Base-by-base conservation (phyloP, 2,888 invertebrate species). In the Cheilosia impressa region DNA sequence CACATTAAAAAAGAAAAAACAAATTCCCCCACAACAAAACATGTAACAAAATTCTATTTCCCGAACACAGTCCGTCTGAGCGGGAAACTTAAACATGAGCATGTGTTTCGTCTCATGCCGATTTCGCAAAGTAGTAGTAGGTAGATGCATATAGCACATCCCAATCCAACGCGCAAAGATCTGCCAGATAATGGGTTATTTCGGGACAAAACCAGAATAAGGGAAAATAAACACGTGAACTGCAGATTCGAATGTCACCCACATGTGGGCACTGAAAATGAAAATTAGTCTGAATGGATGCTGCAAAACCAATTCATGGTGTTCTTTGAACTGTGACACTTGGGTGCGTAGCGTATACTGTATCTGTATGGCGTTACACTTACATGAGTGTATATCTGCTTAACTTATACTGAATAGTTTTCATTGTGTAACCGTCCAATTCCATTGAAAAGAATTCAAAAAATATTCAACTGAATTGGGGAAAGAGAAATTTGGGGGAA, bases 171-270 rank as follows among this genome's bases (percentile, higher is more conserved):
- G 17, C 50, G 31, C n/a, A 60, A 34, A 50, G 24, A 41, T 27
- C 31, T 43, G 31, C 2, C n/a, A 62, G 41, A 43, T 22, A 50
- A 17, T 52, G n/a, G 43, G 41, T n/a, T 72, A 72, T 72, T 72
- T 72, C 43, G 31, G 45, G 53, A 72, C 9, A 38, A 50, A 58
- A 60, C 38, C 38, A 22, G 41, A 27, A 19, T 15, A 53, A 66
- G 4, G 3, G 2, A 41, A 41, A 38, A 15, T 2, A 9, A 72
- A 43, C 72, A 72, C 62, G n/a, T 72, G 72, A 72, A 19, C 22
- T 31, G 52, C 62, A 72, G 31, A 62, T 63, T 22, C 34, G n/a
- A 53, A 43, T 53, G 66, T 72, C 62, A n/a, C 19, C 62, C 62
- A 72, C 72, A 72, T 53, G 45, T 53, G 72, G 34, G 7, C 72